Conservation (phyloP, 2,888 invertebrate species). For the Phasia obesa region DNA sequence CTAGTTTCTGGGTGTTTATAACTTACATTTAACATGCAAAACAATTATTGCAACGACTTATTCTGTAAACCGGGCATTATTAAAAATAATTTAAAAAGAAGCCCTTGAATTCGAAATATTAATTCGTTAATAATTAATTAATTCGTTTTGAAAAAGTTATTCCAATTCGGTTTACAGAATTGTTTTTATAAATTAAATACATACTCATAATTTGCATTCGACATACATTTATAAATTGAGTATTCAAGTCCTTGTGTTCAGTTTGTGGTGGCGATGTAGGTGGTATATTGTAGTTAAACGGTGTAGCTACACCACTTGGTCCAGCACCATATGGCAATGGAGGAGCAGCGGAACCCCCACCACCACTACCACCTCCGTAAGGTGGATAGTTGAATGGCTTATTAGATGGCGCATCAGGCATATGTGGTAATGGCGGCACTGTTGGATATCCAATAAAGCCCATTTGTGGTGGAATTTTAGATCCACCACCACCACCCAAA, state of each 20-base stretch:
- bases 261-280: slow-evolving; percentile 75
- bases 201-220: neutral
- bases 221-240: slow-evolving; percentile 83
- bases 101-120: neutral
- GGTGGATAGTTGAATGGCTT: slow-evolving; percentile 88
- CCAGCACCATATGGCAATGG: slow-evolving; percentile 79
- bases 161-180: neutral
- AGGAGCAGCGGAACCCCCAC: slow-evolving; percentile 67
- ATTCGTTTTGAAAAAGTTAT: neutral
- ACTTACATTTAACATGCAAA: neutral
- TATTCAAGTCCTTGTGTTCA: slow-evolving; percentile 86
- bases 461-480: slow-evolving; percentile 86
- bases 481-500: slow-evolving; percentile 83
- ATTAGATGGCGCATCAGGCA: slow-evolving; percentile 83
- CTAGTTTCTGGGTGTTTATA: neutral
- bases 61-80: neutral
- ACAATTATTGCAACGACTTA: too few relatives aligned
- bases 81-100: neutral
- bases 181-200: neutral
- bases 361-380: slow-evolving; percentile 75
- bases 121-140: neutral
- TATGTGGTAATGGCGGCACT: slow-evolving; percentile 86
- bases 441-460: slow-evolving; percentile 93
- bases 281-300: slow-evolving; percentile 84
- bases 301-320: slow-evolving; percentile 73